These are phyloP conservation scores for Motacilla alba DNA, from an alignment of 2,113 vertebrate species.

Conservation along the genomic window DNA sequence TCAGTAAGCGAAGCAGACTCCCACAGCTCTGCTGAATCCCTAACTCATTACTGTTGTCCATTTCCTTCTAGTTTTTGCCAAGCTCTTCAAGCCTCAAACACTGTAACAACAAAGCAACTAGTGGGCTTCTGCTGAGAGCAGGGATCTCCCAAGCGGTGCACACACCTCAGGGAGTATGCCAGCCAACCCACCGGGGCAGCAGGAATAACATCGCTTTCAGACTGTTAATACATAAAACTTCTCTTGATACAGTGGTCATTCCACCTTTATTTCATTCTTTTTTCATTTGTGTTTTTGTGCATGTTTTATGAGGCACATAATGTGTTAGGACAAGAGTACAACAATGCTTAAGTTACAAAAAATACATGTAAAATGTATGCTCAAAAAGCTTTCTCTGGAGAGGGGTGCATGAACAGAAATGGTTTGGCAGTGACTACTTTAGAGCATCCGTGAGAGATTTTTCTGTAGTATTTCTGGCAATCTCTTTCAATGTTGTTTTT, in stretches of 20 bases:
- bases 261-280: background rate
- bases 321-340: background rate
- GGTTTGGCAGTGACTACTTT: background rate
- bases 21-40: background rate
- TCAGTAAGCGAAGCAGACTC: background rate
- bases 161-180: fast-evolving
- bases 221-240: background rate
- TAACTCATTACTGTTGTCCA: background rate
- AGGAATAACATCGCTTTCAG: background rate
- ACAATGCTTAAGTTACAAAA: background rate
- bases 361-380: background rate
- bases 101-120: background rate
- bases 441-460: background rate
- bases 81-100: background rate
- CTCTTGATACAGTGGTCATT: background rate
- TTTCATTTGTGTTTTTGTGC: background rate
- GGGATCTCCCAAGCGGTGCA: background rate
- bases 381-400: background rate
- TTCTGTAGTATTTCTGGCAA: background rate
- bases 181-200: fast-evolving
- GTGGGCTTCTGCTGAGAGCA: background rate
- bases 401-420: background rate
- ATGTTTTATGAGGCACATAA: background rate
- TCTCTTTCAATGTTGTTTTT: background rate
- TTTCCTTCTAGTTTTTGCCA: background rate